Percentiles rank a stretch among this genome's conserved stretches.
Conservation (phyloP, 2,888 invertebrate genomes). For the Cylloceria caligata region DNA sequence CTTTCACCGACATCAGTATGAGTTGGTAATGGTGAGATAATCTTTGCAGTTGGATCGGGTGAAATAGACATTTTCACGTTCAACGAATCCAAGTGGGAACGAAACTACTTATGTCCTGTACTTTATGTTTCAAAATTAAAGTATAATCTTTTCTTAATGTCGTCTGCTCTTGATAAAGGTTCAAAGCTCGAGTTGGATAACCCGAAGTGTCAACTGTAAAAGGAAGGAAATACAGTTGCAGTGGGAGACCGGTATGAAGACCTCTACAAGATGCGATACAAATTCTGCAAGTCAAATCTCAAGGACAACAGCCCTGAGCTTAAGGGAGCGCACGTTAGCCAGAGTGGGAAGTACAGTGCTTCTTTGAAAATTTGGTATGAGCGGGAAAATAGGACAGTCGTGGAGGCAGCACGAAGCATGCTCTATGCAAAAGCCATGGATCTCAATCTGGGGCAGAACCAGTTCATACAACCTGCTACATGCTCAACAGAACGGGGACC, state of each 20-base stretch:
- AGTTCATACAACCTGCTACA: background rate
- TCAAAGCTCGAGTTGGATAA: constrained; percentile 1
- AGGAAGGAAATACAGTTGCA: constrained; percentile 11
- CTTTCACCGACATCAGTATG: constrained; percentile 10
- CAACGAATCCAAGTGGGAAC: constrained; percentile 20
- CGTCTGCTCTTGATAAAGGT: constrained; percentile 30
- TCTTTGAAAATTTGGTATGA: constrained; percentile 71
- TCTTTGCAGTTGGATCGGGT: constrained; percentile 32
- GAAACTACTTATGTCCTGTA: constrained; percentile 9
- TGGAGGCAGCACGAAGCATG: constrained; percentile 11
- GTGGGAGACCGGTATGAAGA: constrained; percentile 32
- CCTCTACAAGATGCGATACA: constrained; percentile 25
- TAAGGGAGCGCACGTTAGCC: background rate
- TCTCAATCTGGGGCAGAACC: background rate
- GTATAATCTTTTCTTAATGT: constrained; percentile 32
- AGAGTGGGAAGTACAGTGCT: too few species aligned
- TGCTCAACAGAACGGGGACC: constrained; percentile 8
- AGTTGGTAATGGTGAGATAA: constrained; percentile 37
- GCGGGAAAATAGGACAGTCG: constrained; percentile 3
- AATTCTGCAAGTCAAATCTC: background rate
- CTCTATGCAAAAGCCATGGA: background rate
- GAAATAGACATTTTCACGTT: constrained; percentile 29
- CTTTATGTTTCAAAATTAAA: constrained; percentile 8
- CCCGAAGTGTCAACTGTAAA: background rate
- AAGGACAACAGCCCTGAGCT: background rate